Evolutionary conservation across 2,797 vertebrate genomes (phyloP).

Genomic region (Brachyrhaphis roseni): DNA sequence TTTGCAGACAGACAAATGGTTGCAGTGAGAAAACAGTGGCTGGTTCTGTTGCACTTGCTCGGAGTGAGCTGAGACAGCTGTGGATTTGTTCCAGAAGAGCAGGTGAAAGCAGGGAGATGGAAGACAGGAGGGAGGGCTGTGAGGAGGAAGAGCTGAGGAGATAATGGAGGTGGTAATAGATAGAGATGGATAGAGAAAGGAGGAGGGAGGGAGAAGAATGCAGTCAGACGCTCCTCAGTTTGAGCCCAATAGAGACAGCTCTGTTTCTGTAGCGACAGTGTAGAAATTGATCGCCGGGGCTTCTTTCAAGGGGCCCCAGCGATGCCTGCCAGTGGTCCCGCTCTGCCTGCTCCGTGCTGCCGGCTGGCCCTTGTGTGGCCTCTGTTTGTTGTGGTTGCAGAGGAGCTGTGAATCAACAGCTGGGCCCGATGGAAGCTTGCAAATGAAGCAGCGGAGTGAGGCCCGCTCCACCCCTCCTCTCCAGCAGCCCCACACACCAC

Average conservation of each 20-base stretch:
- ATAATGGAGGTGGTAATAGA: conserved; percentile 43
- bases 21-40: conserved; percentile 56
- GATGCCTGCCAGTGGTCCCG: conserved; percentile 56
- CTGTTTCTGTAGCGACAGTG: conserved; percentile 77
- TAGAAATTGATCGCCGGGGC: conserved; percentile 65
- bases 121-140: conserved; percentile 19
- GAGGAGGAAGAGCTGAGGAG: conserved; percentile 10
- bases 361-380: conserved; percentile 70
- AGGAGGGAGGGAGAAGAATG: conserved; percentile 53
- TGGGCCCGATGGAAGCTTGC: conserved; percentile 66
- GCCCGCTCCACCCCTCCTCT: conserved; percentile 27
- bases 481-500: conserved; percentile 33
- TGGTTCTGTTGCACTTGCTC: conserved; percentile 63
- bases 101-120: conserved; percentile 64
- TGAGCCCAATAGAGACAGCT: conserved; percentile 61
- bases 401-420: conserved; percentile 82
- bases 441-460: conserved; percentile 63
- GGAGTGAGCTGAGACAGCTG: conserved; percentile 59
- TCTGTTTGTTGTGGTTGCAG: conserved; percentile 78
- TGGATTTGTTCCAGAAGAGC: conserved; percentile 62
- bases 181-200: conserved; percentile 38
- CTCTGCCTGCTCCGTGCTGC: conserved; percentile 48
- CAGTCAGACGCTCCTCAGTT: conserved; percentile 53
- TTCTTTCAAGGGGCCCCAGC: conserved; percentile 36
- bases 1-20: conserved; percentile 61